Conservation (phyloP, 2,888 invertebrate genomes). For the Lochmaea crataegi region DNA sequence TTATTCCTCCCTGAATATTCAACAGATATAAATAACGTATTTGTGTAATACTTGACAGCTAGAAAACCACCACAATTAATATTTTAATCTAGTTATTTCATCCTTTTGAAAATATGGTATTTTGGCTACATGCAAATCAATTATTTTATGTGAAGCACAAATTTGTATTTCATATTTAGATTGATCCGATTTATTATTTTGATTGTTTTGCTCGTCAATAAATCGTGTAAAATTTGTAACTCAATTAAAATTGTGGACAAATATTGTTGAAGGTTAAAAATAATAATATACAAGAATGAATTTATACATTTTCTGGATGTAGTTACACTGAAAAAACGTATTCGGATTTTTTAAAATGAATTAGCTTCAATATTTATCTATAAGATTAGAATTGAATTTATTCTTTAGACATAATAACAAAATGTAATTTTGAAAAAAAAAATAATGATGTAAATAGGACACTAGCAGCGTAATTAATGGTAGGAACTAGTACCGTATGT, state of each 20-base stretch:
- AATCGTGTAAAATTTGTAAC: slow-evolving; percentile 28
- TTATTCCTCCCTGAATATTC: not conserved
- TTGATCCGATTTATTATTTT: slow-evolving; percentile 36
- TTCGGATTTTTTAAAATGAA: too few relatives aligned
- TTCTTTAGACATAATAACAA: too few relatives aligned
- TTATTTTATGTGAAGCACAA: slow-evolving; percentile 33
- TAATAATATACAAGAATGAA: not conserved
- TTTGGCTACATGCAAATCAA: slow-evolving; percentile 34
- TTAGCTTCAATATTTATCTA: too few relatives aligned
- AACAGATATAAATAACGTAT: slow-evolving; percentile 31
- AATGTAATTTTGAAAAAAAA: too few relatives aligned
- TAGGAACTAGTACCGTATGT: too few relatives aligned
- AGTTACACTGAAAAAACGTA: too few relatives aligned
- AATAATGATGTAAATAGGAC: too few relatives aligned
- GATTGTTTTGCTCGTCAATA: slow-evolving; percentile 30
- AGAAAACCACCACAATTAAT: slow-evolving; percentile 37
- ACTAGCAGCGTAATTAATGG: too few relatives aligned
- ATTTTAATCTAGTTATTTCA: slow-evolving; percentile 38
- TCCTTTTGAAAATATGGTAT: slow-evolving; percentile 36
- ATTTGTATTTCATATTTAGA: slow-evolving; percentile 29
- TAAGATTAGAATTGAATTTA: too few relatives aligned
- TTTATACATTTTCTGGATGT: not conserved
- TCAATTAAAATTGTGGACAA: slow-evolving; percentile 21
- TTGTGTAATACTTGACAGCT: slow-evolving; percentile 35
- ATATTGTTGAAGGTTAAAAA: slow-evolving; percentile 6